Evolutionary conservation across 1,140 invertebrate genomes (phyloP).

Genomic region (Lordiphosa mommai): DNA sequence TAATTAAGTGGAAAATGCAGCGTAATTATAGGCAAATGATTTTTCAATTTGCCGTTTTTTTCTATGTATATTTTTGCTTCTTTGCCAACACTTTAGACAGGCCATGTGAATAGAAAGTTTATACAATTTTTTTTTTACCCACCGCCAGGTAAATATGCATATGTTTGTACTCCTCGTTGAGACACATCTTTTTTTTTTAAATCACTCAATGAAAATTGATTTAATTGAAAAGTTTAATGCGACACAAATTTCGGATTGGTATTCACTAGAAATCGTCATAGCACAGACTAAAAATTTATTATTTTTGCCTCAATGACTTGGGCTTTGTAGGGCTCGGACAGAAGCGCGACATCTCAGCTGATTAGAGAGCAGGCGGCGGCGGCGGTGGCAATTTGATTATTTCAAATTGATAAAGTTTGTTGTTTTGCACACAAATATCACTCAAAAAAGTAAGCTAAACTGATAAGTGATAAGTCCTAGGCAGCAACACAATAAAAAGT

Average conservation of each 20-base stretch:
- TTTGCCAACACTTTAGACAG: conserved; percentile 25
- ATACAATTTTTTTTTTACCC: conserved; percentile 40
- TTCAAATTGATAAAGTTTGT: conserved; percentile 61
- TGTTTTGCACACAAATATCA: conserved; percentile 20
- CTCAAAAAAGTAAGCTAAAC: neutral
- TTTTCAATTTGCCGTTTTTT: conserved; percentile 63
- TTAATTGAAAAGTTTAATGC: neutral
- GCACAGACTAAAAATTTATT: conserved; percentile 43
- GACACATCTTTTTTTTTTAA: conserved; percentile 50
- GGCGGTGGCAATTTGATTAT: conserved; percentile 51
- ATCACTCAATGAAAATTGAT: conserved; percentile 17
- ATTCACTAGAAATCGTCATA: conserved; percentile 54
- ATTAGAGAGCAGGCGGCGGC: conserved; percentile 32
- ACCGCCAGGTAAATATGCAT: conserved; percentile 73
- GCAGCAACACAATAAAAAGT: too few species aligned
- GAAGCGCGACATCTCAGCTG: conserved; percentile 15
- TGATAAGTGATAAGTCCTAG: conserved; percentile 40
- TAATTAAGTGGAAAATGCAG: conserved; percentile 73
- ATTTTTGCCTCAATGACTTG: conserved; percentile 5
- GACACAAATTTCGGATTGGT: conserved; percentile 23
- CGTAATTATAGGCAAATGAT: conserved; percentile 74
- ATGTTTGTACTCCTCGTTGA: conserved; percentile 73
- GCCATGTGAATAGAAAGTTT: conserved; percentile 74
- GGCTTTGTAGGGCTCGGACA: conserved; percentile 22
- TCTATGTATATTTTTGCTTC: conserved; percentile 19